Evolutionary conservation across 2,113 vertebrate genomes (phyloP).

Genomic region (Clarias macrocephalus): DNA sequence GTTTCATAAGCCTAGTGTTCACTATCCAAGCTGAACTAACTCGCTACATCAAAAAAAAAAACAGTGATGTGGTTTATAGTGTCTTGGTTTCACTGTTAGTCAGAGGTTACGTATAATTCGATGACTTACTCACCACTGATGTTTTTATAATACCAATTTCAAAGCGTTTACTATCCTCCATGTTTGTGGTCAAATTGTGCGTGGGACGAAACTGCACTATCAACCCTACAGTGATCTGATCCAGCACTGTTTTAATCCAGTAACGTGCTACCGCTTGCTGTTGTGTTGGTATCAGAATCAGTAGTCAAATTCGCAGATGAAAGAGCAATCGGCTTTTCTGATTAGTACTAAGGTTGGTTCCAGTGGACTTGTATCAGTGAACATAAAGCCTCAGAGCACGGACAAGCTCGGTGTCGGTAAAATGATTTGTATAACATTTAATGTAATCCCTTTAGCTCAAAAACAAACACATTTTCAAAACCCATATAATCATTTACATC

Average conservation of each 20-base stretch:
- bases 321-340: background rate
- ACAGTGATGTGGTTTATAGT: background rate
- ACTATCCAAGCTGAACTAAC: background rate
- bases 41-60: background rate
- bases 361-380: too few relatives aligned
- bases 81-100: background rate
- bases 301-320: background rate
- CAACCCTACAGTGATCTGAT: background rate
- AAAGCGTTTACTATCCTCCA: background rate
- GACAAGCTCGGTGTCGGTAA: too few relatives aligned
- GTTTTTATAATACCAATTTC: background rate
- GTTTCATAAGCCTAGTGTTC: too few relatives aligned
- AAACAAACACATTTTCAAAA: too few relatives aligned
- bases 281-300: background rate
- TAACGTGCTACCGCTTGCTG: background rate
- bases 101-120: too few relatives aligned
- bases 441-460: too few relatives aligned
- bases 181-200: background rate
- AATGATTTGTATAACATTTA: too few relatives aligned
- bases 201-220: background rate
- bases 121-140: too few relatives aligned
- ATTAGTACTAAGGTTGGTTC: background rate
- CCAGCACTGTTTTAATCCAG: background rate
- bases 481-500: too few relatives aligned
- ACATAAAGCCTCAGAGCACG: too few relatives aligned